Conservation (phyloP, 1,140 invertebrate species). For the Rhyzopertha dominica region DNA sequence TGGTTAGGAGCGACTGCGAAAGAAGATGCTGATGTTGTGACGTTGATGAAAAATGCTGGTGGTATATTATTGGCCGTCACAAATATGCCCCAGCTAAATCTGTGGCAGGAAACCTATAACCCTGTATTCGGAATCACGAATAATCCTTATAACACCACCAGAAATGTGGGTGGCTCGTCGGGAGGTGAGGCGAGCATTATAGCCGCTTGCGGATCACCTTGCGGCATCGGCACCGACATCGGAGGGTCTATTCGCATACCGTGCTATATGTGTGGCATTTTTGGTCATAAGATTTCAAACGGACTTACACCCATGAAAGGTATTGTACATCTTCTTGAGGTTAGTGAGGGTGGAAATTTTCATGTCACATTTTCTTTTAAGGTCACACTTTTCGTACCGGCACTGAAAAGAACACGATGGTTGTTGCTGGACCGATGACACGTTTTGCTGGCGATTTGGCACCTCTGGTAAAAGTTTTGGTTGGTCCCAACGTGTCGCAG, state of each 20-base stretch:
- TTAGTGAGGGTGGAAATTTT: slow-evolving; percentile 8
- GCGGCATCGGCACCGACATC: slow-evolving; percentile 91
- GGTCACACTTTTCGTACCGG: slow-evolving; percentile 58
- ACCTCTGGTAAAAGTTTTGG: slow-evolving; percentile 63
- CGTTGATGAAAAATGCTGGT: slow-evolving; percentile 69
- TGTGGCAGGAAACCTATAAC: slow-evolving; percentile 85
- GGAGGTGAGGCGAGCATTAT: slow-evolving; percentile 73
- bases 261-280: slow-evolving; percentile 90
- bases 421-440: slow-evolving; percentile 72
- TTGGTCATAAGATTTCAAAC: slow-evolving; percentile 89
- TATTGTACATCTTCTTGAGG: no score
- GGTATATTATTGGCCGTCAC: slow-evolving; percentile 85
- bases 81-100: slow-evolving; percentile 86
- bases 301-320: no score
- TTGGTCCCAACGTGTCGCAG: slow-evolving; percentile 48
- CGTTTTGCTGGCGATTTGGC: slow-evolving; percentile 70
- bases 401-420: slow-evolving; percentile 56
- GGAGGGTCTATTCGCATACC: slow-evolving; percentile 94
- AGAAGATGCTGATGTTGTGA: slow-evolving; percentile 74
- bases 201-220: slow-evolving; percentile 70
- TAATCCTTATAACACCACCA: slow-evolving; percentile 85
- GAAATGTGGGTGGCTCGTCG: slow-evolving; percentile 80
- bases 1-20: slow-evolving; percentile 47
- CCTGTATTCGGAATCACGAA: slow-evolving; percentile 86
- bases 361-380: slow-evolving; percentile 23